Evolutionary conservation across 2,888 invertebrate genomes (phyloP).

Genomic region (Gibbula magus): DNA sequence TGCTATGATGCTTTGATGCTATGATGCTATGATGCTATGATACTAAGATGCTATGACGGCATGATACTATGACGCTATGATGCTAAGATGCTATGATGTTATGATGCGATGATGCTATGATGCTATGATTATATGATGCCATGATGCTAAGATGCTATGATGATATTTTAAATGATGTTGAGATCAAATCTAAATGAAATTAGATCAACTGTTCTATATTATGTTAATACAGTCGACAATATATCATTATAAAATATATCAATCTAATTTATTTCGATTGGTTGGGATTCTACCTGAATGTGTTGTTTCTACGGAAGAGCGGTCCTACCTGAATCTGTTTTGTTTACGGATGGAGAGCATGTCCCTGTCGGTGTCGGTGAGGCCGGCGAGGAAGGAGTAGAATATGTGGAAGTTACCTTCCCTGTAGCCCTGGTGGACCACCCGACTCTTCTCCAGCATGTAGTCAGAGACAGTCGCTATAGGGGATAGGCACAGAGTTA

Average conservation of each 20-base stretch:
- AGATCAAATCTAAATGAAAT: too few species aligned
- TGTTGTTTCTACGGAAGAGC: neutral
- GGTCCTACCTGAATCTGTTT: neutral
- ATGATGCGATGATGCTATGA: too few species aligned
- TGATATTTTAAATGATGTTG: too few species aligned
- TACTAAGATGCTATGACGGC: too few species aligned
- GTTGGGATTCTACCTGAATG: neutral
- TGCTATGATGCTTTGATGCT: too few species aligned
- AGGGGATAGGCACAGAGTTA: neutral
- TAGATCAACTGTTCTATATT: too few species aligned
- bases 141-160: too few species aligned
- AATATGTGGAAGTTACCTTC: constrained; percentile 73
- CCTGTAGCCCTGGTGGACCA: constrained; percentile 60
- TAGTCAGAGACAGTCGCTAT: constrained; percentile 70
- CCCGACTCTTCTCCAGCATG: constrained; percentile 72
- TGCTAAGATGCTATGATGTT: too few species aligned
- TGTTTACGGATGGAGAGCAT: neutral
- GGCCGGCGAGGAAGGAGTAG: constrained; percentile 68
- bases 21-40: too few species aligned
- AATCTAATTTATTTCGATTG: neutral
- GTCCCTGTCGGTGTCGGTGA: constrained; percentile 17
- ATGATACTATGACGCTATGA: too few species aligned
- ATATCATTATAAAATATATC: neutral
- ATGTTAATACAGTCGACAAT: neutral
- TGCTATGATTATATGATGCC: too few species aligned